Conservation (phyloP, 2,888 invertebrate species). For the Thera obeliscata region DNA sequence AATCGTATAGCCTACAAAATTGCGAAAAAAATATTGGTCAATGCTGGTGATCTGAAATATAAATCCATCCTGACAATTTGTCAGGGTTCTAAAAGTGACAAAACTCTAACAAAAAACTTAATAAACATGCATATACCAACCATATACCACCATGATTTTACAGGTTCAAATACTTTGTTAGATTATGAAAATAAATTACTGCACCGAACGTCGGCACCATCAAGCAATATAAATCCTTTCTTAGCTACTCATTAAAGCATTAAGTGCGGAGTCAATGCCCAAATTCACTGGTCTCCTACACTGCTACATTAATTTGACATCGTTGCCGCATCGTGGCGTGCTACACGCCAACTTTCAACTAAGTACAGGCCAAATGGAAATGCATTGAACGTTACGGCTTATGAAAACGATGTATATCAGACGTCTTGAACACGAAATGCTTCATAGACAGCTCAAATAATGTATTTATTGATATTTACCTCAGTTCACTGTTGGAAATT, state of each 20-base stretch:
- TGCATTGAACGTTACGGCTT: constrained; percentile 41
- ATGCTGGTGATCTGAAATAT: too few species aligned
- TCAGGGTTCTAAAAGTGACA: too few species aligned
- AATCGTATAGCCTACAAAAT: too few species aligned
- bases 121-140: too few species aligned
- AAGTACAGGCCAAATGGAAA: constrained; percentile 40
- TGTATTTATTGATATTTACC: constrained; percentile 31
- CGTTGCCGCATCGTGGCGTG: constrained; percentile 62
- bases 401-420: constrained; percentile 33
- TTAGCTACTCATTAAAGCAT: constrained; percentile 27
- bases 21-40: too few species aligned
- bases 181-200: not conserved
- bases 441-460: constrained; percentile 29
- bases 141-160: too few species aligned
- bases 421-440: constrained; percentile 33
- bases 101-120: too few species aligned
- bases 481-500: constrained; percentile 8
- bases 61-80: too few species aligned
- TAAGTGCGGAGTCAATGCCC: constrained; percentile 49
- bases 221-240: constrained; percentile 14
- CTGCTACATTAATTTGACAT: constrained; percentile 55
- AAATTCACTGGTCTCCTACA: constrained; percentile 44
- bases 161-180: not conserved
- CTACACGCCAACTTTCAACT: constrained; percentile 56
- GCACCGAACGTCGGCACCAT: constrained; percentile 11